A percentile compares a stretch with the other conserved stretches of the same genome.
These are phyloP conservation scores for Galendromus occidentalis DNA, from an alignment of 1,140 invertebrate species.

Conservation along the genomic window DNA sequence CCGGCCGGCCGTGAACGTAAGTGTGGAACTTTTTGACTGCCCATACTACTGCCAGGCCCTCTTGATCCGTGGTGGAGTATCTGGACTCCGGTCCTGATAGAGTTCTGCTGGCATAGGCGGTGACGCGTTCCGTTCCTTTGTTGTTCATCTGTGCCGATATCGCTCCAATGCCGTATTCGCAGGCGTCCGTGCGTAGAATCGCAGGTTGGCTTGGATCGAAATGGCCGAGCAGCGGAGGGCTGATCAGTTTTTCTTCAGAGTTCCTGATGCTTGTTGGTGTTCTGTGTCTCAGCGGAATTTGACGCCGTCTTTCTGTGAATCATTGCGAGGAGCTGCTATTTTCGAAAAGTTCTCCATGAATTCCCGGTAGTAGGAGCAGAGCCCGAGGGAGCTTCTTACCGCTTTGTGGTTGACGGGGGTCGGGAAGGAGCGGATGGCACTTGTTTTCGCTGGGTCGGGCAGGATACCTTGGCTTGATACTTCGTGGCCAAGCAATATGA, in stretches of 20 bases:
- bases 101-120: slow-evolving; percentile 28
- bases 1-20: slow-evolving; percentile 10
- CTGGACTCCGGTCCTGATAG: too few relatives aligned
- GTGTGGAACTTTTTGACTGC: slow-evolving; percentile 13
- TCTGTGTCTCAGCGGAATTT: slow-evolving; percentile 14
- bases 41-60: too few relatives aligned
- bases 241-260: slow-evolving; percentile 11
- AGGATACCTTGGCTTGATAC: slow-evolving; percentile 10
- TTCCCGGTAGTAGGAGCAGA: too few relatives aligned
- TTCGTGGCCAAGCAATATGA: slow-evolving; percentile 13
- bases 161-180: slow-evolving; percentile 10
- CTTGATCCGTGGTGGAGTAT: too few relatives aligned
- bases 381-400: slow-evolving; percentile 29
- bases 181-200: slow-evolving; percentile 11
- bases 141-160: slow-evolving; percentile 24
- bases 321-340: slow-evolving; percentile 24
- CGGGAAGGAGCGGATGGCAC: not conserved
- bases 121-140: slow-evolving; percentile 30
- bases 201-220: not conserved
- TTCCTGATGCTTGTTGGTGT: too few relatives aligned
- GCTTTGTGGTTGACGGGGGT: slow-evolving; percentile 21
- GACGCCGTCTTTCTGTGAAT: slow-evolving; percentile 20
- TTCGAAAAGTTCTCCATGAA: slow-evolving; percentile 26
- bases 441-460: not conserved
- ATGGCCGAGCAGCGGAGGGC: slow-evolving; percentile 9